Percentiles rank a stretch among this genome's conserved stretches.
phyloP scores from a whole-genome alignment of 2,888 invertebrate species.

The Limnephilus marmoratus region DNA sequence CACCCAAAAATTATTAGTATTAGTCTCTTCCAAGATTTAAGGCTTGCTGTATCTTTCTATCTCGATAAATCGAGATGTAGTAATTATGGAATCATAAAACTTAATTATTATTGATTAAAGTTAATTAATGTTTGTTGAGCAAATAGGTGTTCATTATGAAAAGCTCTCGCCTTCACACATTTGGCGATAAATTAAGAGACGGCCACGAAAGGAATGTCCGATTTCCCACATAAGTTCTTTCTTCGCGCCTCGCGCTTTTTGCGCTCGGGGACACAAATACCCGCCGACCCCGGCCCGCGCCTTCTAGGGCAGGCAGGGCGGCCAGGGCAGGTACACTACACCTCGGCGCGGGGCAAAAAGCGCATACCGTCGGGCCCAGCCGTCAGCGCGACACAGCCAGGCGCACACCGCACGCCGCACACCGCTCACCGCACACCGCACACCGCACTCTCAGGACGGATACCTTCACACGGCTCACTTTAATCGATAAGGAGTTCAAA shows the following conservation, averaged over 20 bases:
- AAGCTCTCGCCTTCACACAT: not conserved
- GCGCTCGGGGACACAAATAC: slow-evolving; percentile 12
- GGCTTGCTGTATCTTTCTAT: no score
- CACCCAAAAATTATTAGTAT: no score
- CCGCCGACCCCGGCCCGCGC: slow-evolving; percentile 29
- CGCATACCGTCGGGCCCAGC: slow-evolving; percentile 25
- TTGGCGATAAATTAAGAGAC: slow-evolving; percentile 19
- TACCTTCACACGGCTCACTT: slow-evolving; percentile 27
- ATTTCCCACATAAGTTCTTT: slow-evolving; percentile 36
- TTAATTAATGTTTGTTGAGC: not conserved
- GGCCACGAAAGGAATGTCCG: slow-evolving; percentile 13
- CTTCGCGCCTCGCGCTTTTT: slow-evolving; percentile 33
- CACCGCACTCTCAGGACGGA: not conserved
- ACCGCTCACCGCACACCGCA: not conserved
- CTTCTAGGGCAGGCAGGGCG: slow-evolving; percentile 21
- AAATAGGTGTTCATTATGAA: not conserved
- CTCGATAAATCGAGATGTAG: no score
- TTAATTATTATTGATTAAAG: not conserved
- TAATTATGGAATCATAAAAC: not conserved
- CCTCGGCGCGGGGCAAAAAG: slow-evolving; percentile 37
- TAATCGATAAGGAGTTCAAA: slow-evolving; percentile 14
- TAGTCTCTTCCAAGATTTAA: not conserved
- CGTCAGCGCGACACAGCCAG: slow-evolving; percentile 15
- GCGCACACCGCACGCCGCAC: not conserved
- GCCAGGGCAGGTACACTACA: slow-evolving; percentile 39